A percentile compares a stretch with the other conserved stretches of the same genome.
Evolutionary conservation across 2,113 vertebrate genomes (phyloP).

Genomic region (Porphyrio hochstetteri): DNA sequence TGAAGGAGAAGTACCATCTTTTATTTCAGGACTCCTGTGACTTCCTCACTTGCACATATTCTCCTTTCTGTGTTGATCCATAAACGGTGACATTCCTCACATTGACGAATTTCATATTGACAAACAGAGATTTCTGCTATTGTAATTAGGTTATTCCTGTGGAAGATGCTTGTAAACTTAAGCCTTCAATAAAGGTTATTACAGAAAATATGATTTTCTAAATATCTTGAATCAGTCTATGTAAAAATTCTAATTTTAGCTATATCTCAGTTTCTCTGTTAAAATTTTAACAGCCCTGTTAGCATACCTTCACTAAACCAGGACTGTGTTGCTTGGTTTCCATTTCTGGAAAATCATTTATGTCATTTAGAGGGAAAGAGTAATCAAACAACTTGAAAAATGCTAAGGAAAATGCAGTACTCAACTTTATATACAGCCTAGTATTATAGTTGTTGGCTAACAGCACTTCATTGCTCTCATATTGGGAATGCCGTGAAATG

Average conservation of each 20-base stretch:
- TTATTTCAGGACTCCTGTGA: neutral
- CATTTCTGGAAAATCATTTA: neutral
- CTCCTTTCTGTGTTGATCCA: neutral
- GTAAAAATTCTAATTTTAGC: neutral
- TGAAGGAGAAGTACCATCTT: neutral
- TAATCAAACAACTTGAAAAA: neutral
- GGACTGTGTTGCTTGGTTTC: neutral
- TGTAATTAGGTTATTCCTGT: neutral
- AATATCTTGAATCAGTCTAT: neutral
- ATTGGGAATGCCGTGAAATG: slow-evolving; percentile 2
- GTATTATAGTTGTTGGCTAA: neutral
- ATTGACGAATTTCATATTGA: neutral
- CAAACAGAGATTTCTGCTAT: neutral
- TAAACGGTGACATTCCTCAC: neutral
- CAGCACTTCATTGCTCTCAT: neutral
- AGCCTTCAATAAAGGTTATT: neutral
- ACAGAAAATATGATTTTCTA: neutral
- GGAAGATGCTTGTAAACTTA: neutral
- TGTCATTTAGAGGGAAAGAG: neutral
- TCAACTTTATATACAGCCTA: neutral
- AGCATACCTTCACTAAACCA: neutral
- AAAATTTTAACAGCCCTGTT: neutral
- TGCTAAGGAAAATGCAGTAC: neutral
- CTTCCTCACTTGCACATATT: neutral
- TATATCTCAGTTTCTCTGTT: neutral